These are phyloP conservation scores for Papilio helenus DNA, from an alignment of 1,140 invertebrate species.

Conservation along the genomic window DNA sequence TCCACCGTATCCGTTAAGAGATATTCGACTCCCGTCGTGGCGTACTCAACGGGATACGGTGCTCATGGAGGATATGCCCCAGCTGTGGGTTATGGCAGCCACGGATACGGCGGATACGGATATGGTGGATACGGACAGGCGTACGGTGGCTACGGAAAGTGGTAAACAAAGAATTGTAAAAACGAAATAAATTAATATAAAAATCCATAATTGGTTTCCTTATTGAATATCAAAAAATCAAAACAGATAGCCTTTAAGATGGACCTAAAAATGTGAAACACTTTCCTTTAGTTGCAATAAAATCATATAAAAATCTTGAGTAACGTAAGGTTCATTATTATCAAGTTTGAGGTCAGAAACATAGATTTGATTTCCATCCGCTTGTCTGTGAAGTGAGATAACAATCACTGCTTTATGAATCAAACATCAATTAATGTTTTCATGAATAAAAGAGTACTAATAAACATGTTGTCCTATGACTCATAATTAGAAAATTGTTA, in stretches of 20 bases:
- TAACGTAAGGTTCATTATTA: neutral
- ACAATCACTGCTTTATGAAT: neutral
- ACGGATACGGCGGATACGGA: slow-evolving; percentile 39
- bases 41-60: neutral
- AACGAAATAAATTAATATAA: neutral
- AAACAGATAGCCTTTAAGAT: neutral
- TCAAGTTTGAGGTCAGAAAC: neutral
- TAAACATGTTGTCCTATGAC: too few species aligned
- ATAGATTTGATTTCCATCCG: neutral
- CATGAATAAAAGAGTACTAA: too few species aligned
- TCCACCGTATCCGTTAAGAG: slow-evolving; percentile 5
- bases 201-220: neutral
- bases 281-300: too few species aligned
- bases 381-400: neutral
- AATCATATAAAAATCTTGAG: neutral
- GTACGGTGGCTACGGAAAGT: slow-evolving; percentile 41
- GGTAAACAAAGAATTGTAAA: neutral
- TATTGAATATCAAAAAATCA: neutral
- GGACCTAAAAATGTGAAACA: too few species aligned
- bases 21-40: slow-evolving; percentile 2
- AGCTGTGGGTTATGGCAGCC: slow-evolving; percentile 29
- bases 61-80: slow-evolving; percentile 43
- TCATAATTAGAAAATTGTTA: too few species aligned
- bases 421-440: neutral
- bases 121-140: slow-evolving; percentile 45